These are phyloP conservation scores for Psammodynastes pulverulentus DNA, from an alignment of 2,113 vertebrate genomes.

Conservation along the genomic window DNA sequence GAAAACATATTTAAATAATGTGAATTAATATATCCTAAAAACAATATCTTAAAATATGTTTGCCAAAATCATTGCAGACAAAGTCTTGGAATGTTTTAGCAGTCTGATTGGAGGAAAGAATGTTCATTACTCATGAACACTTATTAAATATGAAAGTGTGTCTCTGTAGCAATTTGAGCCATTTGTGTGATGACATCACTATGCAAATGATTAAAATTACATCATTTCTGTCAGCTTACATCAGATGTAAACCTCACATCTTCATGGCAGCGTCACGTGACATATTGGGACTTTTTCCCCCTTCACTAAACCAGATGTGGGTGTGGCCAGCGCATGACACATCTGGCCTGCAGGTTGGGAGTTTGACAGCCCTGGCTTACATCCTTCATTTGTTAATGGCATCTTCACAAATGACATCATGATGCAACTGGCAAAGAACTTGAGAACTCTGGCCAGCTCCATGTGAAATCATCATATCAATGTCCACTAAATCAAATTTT, in stretches of 20 bases:
- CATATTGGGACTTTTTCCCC: no score
- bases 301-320: no score
- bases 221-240: not conserved
- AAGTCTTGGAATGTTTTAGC: accelerated
- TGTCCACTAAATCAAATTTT: not conserved
- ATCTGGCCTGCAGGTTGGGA: no score
- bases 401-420: not conserved
- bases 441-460: not conserved
- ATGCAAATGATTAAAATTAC: not conserved
- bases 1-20: not conserved
- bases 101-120: not conserved
- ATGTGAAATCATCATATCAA: not conserved
- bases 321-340: no score
- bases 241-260: no score
- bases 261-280: no score
- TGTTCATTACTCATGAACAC: not conserved
- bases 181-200: not conserved
- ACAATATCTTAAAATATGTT: not conserved
- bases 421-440: not conserved
- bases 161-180: not conserved
- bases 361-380: not conserved
- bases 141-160: not conserved
- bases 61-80: not conserved
- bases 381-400: not conserved
- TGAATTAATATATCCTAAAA: not conserved